Conservation (phyloP, 2,888 invertebrate genomes). For the Chrysina gloriosa region DNA sequence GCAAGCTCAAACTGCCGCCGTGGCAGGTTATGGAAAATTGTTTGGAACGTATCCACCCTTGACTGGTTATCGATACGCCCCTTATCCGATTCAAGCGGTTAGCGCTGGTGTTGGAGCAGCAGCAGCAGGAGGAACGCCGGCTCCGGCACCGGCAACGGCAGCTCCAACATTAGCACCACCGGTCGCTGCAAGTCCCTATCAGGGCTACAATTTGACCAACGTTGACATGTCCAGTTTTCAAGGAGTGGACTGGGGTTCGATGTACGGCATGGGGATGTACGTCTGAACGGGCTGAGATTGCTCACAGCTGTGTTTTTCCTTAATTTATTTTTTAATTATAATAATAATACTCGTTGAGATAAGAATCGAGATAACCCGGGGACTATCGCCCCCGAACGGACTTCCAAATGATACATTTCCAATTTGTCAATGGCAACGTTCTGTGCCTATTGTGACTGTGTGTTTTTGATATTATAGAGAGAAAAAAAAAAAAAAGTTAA, state of each 20-base stretch:
- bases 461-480: conserved; percentile 47
- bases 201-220: conserved; percentile 85
- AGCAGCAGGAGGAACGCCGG: conserved; percentile 65
- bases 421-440: conserved; percentile 60
- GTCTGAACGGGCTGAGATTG: conserved; percentile 69
- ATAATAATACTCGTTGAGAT: conserved; percentile 37
- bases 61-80: conserved; percentile 72
- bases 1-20: conserved; percentile 72
- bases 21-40: conserved; percentile 75
- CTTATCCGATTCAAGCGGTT: conserved; percentile 70
- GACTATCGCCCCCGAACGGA: conserved; percentile 44
- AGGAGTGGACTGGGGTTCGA: conserved; percentile 90
- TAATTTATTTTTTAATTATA: conserved; percentile 44
- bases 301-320: conserved; percentile 50
- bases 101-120: conserved; percentile 67
- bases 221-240: conserved; percentile 94
- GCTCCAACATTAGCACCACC: conserved; percentile 72
- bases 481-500: conserved; percentile 33
- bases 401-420: conserved; percentile 59
- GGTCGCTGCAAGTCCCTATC: conserved; percentile 77
- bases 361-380: conserved; percentile 24
- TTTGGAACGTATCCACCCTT: conserved; percentile 73
- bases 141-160: conserved; percentile 69
- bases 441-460: conserved; percentile 59
- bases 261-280: conserved; percentile 95